Evolutionary conservation across 1,140 invertebrate species (phyloP).

Genomic region (Trichonephila clavipes): DNA sequence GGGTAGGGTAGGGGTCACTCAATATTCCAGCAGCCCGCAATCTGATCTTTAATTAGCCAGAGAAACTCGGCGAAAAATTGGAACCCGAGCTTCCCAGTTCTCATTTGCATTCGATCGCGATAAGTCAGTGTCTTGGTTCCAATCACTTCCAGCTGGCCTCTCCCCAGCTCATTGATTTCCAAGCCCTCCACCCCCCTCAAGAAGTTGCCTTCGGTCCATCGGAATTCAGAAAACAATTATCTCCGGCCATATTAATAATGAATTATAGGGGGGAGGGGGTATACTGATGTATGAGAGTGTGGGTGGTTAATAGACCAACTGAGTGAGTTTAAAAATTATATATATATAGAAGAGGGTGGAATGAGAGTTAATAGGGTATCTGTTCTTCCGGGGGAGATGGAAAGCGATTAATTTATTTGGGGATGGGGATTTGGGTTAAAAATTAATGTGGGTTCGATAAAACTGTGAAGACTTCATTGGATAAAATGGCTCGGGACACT

Average conservation of each 20-base stretch:
- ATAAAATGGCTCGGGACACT: not conserved
- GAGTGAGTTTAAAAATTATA: slow-evolving; percentile 24
- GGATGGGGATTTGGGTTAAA: not conserved
- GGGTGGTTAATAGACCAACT: slow-evolving; percentile 34
- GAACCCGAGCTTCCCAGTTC: not conserved
- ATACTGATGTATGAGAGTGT: not conserved
- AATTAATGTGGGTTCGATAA: not conserved
- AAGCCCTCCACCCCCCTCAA: not conserved
- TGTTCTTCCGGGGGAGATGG: not conserved
- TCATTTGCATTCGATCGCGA: slow-evolving; percentile 55
- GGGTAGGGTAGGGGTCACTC: slow-evolving; percentile 5
- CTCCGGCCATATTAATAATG: slow-evolving; percentile 40
- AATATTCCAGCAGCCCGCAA: slow-evolving; percentile 39
- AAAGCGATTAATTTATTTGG: slow-evolving; percentile 7
- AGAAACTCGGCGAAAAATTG: slow-evolving; percentile 59
- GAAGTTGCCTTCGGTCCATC: not conserved
- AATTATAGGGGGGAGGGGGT: slow-evolving; percentile 10
- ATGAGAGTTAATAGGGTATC: not conserved
- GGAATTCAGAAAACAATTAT: slow-evolving; percentile 57
- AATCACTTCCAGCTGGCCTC: slow-evolving; percentile 37
- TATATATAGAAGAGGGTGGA: not conserved
- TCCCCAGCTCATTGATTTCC: slow-evolving; percentile 45
- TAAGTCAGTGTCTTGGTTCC: slow-evolving; percentile 47
- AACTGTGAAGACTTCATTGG: slow-evolving; percentile 13
- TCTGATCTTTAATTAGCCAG: slow-evolving; percentile 60